These are phyloP conservation scores for Achlya flavicornis DNA, from an alignment of 2,888 invertebrate genomes.

Conservation along the genomic window DNA sequence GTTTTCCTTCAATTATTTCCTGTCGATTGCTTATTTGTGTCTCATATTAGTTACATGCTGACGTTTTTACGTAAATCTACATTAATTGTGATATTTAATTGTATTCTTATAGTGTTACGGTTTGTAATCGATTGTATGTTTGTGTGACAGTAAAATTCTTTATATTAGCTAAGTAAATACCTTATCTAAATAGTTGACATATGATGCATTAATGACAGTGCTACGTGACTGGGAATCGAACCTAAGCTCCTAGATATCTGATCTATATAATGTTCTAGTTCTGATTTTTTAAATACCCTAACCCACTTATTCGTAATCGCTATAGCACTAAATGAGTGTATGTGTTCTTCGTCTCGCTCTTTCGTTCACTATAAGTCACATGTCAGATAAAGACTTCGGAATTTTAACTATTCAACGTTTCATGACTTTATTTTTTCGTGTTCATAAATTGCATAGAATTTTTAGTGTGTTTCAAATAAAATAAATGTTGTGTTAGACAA, in stretches of 20 bases:
- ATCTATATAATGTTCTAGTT: too few relatives aligned
- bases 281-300: too few relatives aligned
- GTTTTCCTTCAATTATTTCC: constrained; percentile 10
- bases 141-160: neutral
- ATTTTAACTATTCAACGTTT: too few relatives aligned
- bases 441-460: too few relatives aligned
- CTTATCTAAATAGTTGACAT: neutral
- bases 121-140: neutral
- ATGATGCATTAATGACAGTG: too few relatives aligned
- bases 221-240: neutral
- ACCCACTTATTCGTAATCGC: too few relatives aligned
- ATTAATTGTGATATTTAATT: neutral
- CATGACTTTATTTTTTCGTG: too few relatives aligned
- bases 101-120: neutral
- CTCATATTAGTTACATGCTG: neutral
- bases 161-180: neutral
- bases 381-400: too few relatives aligned
- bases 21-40: constrained; percentile 6
- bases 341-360: too few relatives aligned
- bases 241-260: neutral
- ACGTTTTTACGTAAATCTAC: neutral
- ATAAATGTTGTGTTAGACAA: neutral
- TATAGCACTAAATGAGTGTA: too few relatives aligned
- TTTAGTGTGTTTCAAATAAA: too few relatives aligned
- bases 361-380: too few relatives aligned